Evolutionary conservation across 2,113 vertebrate genomes (phyloP), one percentile per base, ranked within the genome.

Genomic region (Galeopterus variegatus): DNA sequence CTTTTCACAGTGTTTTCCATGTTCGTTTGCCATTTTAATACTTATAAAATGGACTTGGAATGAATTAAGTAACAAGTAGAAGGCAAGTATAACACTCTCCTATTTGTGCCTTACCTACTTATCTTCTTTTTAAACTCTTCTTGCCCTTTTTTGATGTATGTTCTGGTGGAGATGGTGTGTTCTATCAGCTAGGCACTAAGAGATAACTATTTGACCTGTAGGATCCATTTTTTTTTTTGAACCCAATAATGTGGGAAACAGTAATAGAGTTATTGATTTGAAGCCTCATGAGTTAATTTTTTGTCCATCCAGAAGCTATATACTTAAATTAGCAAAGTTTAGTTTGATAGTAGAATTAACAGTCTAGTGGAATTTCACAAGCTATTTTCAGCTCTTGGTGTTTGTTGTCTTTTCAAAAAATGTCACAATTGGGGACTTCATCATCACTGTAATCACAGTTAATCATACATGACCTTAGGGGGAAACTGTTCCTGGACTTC

Each of bases 391-490:
- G 56, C 52, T 93, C 60, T 94, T 97, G 50, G 21, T 95, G 5
- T 95, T 95, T 79, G 36, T 97, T 90, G 31, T 95, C 72, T 48
- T 97, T 88, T 92, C 72, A 24, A 76, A 92, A 96, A 95, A 88
- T 94, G 4, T 72, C 31, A 79, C 56, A 86, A 23, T 31, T 90
- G 36, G 82, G 85, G 82, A 91, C 83, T 70, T 96, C 18, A 58
- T 83, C 26, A 77, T 94, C 33, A 33, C 23, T 89, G 13, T 93
- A 60, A 24, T 95, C 88, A 52, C 80, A 84, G 28, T 75, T 91
- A n/a, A 92, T 94, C 41, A 21, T 69, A 93, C 76, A 41, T 67
- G 50, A 96, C 50, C 33, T 64, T 85, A 65, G 56, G 19, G n/a
- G 33, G 33, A 60, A 89, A 83, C 56, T 90, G 28, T 75, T 12